Evolutionary conservation across 2,113 vertebrate genomes (phyloP), one percentile per base, ranked within the genome.

Genomic region (Pelecanoides urinatrix): DNA sequence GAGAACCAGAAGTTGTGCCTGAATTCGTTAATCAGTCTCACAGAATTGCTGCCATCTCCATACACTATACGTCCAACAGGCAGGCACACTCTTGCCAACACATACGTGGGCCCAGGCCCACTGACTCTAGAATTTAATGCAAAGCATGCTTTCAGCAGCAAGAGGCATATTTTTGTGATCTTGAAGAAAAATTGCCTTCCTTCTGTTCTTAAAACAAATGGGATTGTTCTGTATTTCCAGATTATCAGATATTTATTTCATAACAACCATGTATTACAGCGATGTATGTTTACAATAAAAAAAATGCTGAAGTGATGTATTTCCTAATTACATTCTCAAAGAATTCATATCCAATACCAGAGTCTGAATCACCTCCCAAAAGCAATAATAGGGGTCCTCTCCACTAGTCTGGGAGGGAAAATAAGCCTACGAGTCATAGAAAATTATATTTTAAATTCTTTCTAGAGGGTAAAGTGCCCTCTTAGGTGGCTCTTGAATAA

Each of bases 211-310:
- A 59, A 86, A 61, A 76, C 36, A 96, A 95, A 71, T 70, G 20
- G 32, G 16, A 56, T 81, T 50, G 16, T 70, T 94, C 81, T 36
- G 22, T 55, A 82, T 67, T 82, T 94, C 34, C 73, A 89, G 67
- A 85, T 63, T 90, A 95, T 55, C 5, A 10, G 38, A n/a, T 77
- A 67, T 79, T 89, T 87, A 20, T 93, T 88, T 88, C 27, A 53
- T 67, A 92, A 56, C 47, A 73, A 59, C 13, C 20, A 13, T 49
- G 10, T 32, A 42, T 86, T 86, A 45, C 8, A 36, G 36, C 92
- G 94, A 93, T 95, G 66, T 66, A 95, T 94, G 87, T 67, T 94
- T 63, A 91, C 71, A 95, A 88, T 95, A 96, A 95, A 94, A 88
- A 88, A 89, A 93, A 83, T 10, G 56, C 38, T 86, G 40, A 92